Base-by-base conservation (phyloP, 1,140 invertebrate species). In the Pissodes strobi region DNA sequence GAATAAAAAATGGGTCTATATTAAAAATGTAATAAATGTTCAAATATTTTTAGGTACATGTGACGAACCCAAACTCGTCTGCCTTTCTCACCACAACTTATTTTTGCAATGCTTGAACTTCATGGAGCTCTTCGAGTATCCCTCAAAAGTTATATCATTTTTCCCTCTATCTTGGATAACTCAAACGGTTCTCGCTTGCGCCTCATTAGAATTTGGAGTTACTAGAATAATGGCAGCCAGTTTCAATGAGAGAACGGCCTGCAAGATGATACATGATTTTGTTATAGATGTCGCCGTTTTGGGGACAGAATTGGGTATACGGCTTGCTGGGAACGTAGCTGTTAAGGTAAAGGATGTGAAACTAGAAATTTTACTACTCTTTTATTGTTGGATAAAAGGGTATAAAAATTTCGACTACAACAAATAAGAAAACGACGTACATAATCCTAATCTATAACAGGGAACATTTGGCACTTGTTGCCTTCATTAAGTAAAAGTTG, bases 261-360 rank as follows among this genome's bases (percentile, higher is more conserved):
- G 71, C 23, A 70, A 71, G 49, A 43, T 70, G 19, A 71, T 72
- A 1, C 69, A 74, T 17, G 71, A 74, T 53, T 69, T 72, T 27
- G 41, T 65, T 19, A 67, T 72, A 39, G 72, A 71, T 41, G 21
- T 38, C n/a, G 57, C 57, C 1, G 58, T 72, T 19, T 45, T 74
- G 1, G 68, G 68, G 6, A 69, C 67, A n/a, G 65, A 71, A 10
- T 58, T 60, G 25, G 66, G 64, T 3, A 37, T 67, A 17, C 51
- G 57, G 9, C 18, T 72, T n/a, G 51, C 57, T 9, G 51, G 52
- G 13, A 62, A 69, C 27, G 60, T 64, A 3, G 69, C 69, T 49
- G 49, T 69, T n/a, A 71, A 66, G 39, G 66, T 57, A 17, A 43
- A 19, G 45, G 13, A n/a, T n/a, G n/a, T n/a, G n/a, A n/a, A n/a